A percentile compares a stretch with the other conserved stretches of the same genome.
Evolutionary conservation across 1,140 invertebrate species (phyloP).

Genomic region (Delia radicum): DNA sequence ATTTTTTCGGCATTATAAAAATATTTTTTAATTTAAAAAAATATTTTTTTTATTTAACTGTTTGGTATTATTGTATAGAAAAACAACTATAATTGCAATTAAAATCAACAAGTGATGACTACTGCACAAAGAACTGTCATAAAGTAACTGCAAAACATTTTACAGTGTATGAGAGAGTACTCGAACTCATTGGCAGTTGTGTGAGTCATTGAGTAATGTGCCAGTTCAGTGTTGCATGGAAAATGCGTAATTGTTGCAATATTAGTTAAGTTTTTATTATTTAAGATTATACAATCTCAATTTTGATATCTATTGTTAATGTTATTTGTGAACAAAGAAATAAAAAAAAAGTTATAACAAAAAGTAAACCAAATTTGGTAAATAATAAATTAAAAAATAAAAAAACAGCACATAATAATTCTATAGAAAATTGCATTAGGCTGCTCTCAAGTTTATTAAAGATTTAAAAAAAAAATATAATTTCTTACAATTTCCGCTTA

Average conservation of each 20-base stretch:
- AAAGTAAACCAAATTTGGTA: conserved; percentile 11
- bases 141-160: too few relatives aligned
- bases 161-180: neutral
- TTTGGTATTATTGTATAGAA: too few relatives aligned
- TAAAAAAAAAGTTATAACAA: neutral
- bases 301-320: neutral
- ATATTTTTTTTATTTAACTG: too few relatives aligned
- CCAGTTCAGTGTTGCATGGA: neutral
- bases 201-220: neutral
- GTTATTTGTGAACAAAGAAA: neutral
- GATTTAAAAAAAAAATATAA: neutral
- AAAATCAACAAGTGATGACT: too few relatives aligned
- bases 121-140: too few relatives aligned
- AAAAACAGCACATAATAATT: neutral
- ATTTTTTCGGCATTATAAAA: too few relatives aligned
- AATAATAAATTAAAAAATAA: neutral
- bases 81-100: too few relatives aligned
- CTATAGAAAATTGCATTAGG: neutral
- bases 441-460: neutral
- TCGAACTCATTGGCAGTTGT: too few relatives aligned
- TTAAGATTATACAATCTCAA: neutral
- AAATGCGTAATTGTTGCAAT: neutral
- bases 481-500: neutral
- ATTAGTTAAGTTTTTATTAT: too few relatives aligned
- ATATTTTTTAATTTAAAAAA: too few relatives aligned